A percentile compares a stretch with the other conserved stretches of the same genome.
Evolutionary conservation across 2,888 invertebrate species (phyloP).

Genomic region (Netelia fuscicornis): DNA sequence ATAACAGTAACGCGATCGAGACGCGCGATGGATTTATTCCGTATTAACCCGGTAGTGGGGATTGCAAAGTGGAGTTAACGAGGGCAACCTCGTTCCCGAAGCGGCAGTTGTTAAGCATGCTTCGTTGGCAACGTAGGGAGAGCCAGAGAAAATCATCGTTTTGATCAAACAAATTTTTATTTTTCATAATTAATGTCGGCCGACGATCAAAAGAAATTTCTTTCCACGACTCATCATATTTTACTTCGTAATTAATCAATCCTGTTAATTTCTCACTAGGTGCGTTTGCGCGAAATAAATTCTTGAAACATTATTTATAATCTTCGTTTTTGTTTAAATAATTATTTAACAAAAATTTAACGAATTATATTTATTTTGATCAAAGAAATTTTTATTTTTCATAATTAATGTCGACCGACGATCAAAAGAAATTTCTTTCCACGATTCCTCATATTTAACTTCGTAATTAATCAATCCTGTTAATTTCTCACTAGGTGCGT

Average conservation of each 20-base stretch:
- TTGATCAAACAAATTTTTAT: not conserved
- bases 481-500: no score
- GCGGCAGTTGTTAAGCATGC: not conserved
- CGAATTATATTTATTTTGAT: not conserved
- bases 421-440: no score
- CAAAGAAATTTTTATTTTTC: no score
- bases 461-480: no score
- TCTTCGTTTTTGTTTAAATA: no score
- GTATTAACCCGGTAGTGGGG: constrained; percentile 18
- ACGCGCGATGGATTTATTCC: constrained; percentile 39
- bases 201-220: not conserved
- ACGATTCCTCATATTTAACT: no score
- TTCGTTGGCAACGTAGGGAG: not conserved
- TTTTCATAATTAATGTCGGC: not conserved
- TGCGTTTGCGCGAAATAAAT: no score
- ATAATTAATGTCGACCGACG: no score
- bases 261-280: no score
- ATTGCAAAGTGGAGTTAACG: constrained; percentile 10
- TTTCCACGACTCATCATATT: not conserved
- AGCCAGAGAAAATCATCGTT: not conserved
- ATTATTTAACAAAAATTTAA: not conserved
- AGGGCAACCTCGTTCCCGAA: not conserved
- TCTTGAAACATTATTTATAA: no score
- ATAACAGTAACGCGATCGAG: constrained; percentile 38
- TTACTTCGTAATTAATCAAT: not conserved